phyloP scores from a whole-genome alignment of 2,888 invertebrate species.

The Oscheius sp. region DNA sequence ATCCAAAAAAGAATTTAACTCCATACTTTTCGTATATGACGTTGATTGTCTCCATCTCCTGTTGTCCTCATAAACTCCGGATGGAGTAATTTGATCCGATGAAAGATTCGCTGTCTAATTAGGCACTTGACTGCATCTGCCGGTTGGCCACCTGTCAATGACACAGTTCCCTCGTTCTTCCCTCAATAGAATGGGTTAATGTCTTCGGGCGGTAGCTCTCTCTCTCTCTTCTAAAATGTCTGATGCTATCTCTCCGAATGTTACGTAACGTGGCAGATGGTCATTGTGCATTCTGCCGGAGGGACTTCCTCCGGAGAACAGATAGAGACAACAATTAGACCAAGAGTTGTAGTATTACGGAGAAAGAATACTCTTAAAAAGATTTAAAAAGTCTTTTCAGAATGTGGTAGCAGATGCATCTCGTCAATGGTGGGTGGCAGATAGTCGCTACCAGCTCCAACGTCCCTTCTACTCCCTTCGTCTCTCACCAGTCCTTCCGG shows the following conservation, averaged over 20 bases:
- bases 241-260: conserved; percentile 19
- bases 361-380: background rate
- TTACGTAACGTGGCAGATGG: conserved; percentile 21
- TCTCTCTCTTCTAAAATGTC: background rate
- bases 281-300: conserved; percentile 22
- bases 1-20: too few relatives aligned
- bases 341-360: background rate
- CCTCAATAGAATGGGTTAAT: background rate
- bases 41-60: too few relatives aligned
- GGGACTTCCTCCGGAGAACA: conserved; percentile 13
- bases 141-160: background rate
- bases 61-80: too few relatives aligned
- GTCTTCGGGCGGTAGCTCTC: background rate
- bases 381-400: conserved; percentile 42
- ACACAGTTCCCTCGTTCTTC: background rate
- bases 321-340: conserved; percentile 12
- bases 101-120: conserved; percentile 25
- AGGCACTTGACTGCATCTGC: conserved; percentile 31
- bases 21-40: too few relatives aligned
- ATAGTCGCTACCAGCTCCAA: conserved; percentile 56
- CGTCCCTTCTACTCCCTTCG: conserved; percentile 65
- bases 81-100: too few relatives aligned
- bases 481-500: conserved; percentile 58
- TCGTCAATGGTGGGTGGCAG: conserved; percentile 69
- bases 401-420: conserved; percentile 52